These are phyloP conservation scores for Ispidina lecontei DNA, from an alignment of 2,797 vertebrate genomes.

Conservation along the genomic window DNA sequence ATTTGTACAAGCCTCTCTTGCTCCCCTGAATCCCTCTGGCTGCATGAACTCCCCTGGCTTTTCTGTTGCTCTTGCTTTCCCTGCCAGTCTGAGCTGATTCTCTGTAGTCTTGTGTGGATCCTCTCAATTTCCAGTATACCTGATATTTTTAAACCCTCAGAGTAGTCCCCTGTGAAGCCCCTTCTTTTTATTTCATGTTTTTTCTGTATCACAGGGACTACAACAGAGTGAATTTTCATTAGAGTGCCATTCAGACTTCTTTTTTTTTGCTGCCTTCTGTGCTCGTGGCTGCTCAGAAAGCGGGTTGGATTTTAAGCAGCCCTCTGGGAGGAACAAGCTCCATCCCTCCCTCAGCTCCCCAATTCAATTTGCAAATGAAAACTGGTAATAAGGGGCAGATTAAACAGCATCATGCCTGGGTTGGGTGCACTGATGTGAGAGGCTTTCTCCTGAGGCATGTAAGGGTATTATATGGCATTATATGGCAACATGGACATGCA, in stretches of 20 bases:
- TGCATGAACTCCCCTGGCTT: slow-evolving; percentile 35
- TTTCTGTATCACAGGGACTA: not conserved
- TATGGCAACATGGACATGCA: not conserved
- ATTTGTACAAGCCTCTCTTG: slow-evolving; percentile 63
- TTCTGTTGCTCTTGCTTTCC: slow-evolving; percentile 49
- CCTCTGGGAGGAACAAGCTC: not conserved
- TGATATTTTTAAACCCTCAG: not conserved
- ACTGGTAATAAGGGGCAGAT: slow-evolving; percentile 19
- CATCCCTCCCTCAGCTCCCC: not conserved
- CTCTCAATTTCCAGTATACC: not conserved
- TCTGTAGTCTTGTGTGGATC: slow-evolving; percentile 32
- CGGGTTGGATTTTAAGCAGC: slow-evolving; percentile 12
- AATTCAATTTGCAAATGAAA: slow-evolving; percentile 35
- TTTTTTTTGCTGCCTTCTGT: not conserved
- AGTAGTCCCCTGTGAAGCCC: not conserved
- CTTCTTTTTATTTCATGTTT: slow-evolving; percentile 8
- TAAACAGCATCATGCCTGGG: slow-evolving; percentile 12
- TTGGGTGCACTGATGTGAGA: not conserved
- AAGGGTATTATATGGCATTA: not conserved
- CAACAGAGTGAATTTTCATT: not conserved
- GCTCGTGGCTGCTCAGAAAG: not conserved
- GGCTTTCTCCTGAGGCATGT: not conserved
- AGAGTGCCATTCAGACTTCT: not conserved
- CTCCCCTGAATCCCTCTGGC: slow-evolving; percentile 49
- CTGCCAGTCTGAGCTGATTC: slow-evolving; percentile 31